Conservation (phyloP, 2,888 invertebrate species). For the Apoderus coryli region DNA sequence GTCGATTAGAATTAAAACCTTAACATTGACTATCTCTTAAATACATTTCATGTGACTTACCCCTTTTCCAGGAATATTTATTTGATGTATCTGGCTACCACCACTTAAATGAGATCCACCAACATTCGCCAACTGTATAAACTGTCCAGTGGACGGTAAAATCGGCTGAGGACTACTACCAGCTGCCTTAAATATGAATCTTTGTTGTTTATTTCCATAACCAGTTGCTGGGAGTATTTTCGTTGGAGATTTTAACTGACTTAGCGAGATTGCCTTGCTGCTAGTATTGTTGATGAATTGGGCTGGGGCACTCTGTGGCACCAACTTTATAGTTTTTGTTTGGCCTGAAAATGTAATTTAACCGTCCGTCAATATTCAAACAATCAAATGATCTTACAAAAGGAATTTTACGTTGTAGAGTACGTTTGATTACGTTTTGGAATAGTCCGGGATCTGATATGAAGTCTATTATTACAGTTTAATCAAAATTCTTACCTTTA, state of each 20-base stretch:
- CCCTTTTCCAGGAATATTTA: constrained; percentile 57
- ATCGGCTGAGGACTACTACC: constrained; percentile 32
- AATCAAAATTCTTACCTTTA: too few relatives aligned
- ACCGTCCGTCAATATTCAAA: too few relatives aligned
- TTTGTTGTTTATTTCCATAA: constrained; percentile 33
- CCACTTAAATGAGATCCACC: constrained; percentile 31
- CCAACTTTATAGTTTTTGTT: constrained; percentile 29
- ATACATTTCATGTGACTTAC: too few relatives aligned
- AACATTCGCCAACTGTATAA: constrained; percentile 30
- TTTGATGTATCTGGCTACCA: constrained; percentile 46
- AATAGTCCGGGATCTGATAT: too few relatives aligned
- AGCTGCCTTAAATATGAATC: constrained; percentile 37
- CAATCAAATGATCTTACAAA: too few relatives aligned
- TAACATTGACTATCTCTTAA: too few relatives aligned
- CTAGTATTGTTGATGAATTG: constrained; percentile 23
- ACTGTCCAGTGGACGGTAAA: constrained; percentile 25
- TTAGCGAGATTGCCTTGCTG: constrained; percentile 31
- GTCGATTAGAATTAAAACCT: too few relatives aligned
- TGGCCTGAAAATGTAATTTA: too few relatives aligned
- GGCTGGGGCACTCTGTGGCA: constrained; percentile 24
- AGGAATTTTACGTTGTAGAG: too few relatives aligned
- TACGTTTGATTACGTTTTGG: too few relatives aligned
- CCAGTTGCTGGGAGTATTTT: constrained; percentile 48
- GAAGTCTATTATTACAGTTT: too few relatives aligned
- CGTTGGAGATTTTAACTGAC: constrained; percentile 47